These are phyloP conservation scores for Drosophila paracracens DNA, from an alignment of 2,888 invertebrate species.

Conservation along the genomic window DNA sequence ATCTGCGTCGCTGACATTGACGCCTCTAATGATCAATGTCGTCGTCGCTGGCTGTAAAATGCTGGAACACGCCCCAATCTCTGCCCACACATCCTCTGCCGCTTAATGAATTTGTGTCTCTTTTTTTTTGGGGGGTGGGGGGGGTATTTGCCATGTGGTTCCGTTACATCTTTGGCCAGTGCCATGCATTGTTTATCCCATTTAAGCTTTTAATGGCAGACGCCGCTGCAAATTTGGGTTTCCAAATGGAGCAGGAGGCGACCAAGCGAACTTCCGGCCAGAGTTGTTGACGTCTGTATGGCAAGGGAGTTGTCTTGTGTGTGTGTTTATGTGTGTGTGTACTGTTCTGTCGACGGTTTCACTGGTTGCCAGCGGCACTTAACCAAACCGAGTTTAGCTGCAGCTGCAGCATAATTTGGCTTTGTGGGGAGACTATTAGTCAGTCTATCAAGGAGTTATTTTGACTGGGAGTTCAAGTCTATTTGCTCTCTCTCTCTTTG, in stretches of 20 bases:
- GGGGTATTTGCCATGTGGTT: slow-evolving; percentile 36
- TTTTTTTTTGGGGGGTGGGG: slow-evolving; percentile 6
- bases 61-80: slow-evolving; percentile 16
- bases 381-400: slow-evolving; percentile 17
- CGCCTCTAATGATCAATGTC: slow-evolving; percentile 65
- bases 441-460: slow-evolving; percentile 26
- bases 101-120: slow-evolving; percentile 22
- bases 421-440: not conserved
- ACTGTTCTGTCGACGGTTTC: slow-evolving; percentile 14
- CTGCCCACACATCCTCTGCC: slow-evolving; percentile 1
- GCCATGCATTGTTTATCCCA: slow-evolving; percentile 60
- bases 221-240: slow-evolving; percentile 32
- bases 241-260: slow-evolving; percentile 35
- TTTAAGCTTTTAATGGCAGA: slow-evolving; percentile 67
- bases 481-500: slow-evolving; percentile 1
- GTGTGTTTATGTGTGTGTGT: slow-evolving; percentile 14
- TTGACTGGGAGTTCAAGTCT: slow-evolving; percentile 25
- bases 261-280: slow-evolving; percentile 61
- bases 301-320: not conserved
- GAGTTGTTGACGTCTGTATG: slow-evolving; percentile 13
- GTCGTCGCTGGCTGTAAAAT: slow-evolving; percentile 29
- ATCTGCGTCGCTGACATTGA: slow-evolving; percentile 63
- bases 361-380: slow-evolving; percentile 38
- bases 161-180: slow-evolving; percentile 38
- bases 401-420: slow-evolving; percentile 8